Percentiles rank a stretch among this genome's conserved stretches.
Evolutionary conservation across 2,888 invertebrate genomes (phyloP).

Genomic region (Malthinus flaveolus): DNA sequence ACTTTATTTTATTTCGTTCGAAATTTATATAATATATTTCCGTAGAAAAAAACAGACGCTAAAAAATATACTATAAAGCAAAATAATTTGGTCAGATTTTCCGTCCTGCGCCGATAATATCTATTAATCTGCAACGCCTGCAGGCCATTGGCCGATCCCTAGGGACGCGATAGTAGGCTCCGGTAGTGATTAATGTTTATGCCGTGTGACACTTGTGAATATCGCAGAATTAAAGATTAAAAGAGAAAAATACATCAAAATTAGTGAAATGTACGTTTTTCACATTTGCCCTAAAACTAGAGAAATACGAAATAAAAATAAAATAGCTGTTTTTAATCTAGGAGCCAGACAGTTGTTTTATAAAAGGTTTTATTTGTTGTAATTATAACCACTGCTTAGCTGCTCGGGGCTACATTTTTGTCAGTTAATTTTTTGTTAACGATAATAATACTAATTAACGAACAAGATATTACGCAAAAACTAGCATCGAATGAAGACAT

Average conservation of each 20-base stretch:
- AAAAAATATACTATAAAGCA: conserved; percentile 14
- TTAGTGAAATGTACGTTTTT: conserved; percentile 5
- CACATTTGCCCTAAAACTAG: too few species aligned
- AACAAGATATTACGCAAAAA: too few species aligned
- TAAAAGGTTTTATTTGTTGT: too few species aligned
- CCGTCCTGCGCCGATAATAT: conserved; percentile 20
- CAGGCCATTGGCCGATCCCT: conserved; percentile 21
- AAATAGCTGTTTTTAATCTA: too few species aligned
- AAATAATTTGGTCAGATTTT: conserved; percentile 18
- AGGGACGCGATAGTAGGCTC: conserved; percentile 20
- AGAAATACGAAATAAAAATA: too few species aligned
- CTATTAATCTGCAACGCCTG: conserved; percentile 25
- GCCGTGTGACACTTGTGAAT: conserved; percentile 31
- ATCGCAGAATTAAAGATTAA: conserved; percentile 30
- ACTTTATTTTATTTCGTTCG: neutral
- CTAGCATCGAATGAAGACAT: too few species aligned
- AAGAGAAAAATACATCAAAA: conserved; percentile 12
- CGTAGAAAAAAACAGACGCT: neutral
- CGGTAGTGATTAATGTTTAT: conserved; percentile 31
- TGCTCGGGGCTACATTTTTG: too few species aligned
- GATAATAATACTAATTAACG: too few species aligned
- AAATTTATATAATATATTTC: neutral
- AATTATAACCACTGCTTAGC: too few species aligned
- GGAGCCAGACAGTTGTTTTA: too few species aligned
- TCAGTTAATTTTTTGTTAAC: too few species aligned